A percentile compares a stretch with the other conserved stretches of the same genome.
phyloP scores from a whole-genome alignment of 92 coral and sea anemone genomes.

The Phenganax stokvisi region DNA sequence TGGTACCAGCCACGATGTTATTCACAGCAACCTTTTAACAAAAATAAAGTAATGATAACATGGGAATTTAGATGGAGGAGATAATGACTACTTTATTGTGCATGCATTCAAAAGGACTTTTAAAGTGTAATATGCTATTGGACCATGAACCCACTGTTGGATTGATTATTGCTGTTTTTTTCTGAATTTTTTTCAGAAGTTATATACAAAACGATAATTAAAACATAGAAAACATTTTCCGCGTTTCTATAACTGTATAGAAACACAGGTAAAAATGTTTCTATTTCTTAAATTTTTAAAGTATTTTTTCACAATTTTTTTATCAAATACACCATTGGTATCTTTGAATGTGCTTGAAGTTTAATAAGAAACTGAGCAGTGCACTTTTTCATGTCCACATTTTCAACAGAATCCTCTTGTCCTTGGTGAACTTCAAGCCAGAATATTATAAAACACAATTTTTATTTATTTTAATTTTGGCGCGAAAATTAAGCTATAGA shows the following conservation, averaged over 20 bases:
- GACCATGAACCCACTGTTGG: no score
- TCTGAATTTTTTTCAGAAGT: no score
- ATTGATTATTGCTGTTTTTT: no score
- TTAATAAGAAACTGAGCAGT: conserved; percentile 24
- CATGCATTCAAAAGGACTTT: background rate
- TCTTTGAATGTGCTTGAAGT: conserved; percentile 28
- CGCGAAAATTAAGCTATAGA: no score
- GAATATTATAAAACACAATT: background rate
- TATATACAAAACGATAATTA: no score
- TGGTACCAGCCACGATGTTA: conserved; percentile 4
- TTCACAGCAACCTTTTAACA: conserved; percentile 22
- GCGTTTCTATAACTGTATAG: no score
- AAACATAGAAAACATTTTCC: no score
- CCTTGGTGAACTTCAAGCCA: conserved; percentile 19
- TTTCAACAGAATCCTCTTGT: conserved; percentile 13
- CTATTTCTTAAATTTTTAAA: no score
- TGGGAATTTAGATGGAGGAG: background rate
- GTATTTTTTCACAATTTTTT: background rate
- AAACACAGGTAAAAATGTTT: no score
- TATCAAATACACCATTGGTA: conserved; percentile 9
- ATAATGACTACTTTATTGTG: background rate
- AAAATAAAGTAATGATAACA: background rate
- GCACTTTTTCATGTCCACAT: conserved; percentile 20
- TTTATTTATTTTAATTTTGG: no score
- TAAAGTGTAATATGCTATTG: no score